Evolutionary conservation across 2,888 invertebrate genomes (phyloP).

Genomic region (Apamea sordens): DNA sequence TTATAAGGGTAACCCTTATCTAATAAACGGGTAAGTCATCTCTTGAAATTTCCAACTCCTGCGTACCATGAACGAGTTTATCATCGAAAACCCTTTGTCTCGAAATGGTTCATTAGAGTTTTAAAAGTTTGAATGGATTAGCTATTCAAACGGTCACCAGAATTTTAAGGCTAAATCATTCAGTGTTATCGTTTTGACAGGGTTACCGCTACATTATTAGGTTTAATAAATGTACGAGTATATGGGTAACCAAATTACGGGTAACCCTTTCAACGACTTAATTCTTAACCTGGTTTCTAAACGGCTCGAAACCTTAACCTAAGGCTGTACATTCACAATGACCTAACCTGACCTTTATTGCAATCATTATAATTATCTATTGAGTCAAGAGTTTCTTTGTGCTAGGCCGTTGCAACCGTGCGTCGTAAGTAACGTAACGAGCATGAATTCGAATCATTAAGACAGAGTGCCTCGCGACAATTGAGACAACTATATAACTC

Average conservation of each 20-base stretch:
- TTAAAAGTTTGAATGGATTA: background rate
- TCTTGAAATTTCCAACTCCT: background rate
- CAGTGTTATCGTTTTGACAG: background rate
- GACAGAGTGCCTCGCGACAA: conserved; percentile 80
- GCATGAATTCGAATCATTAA: conserved; percentile 79
- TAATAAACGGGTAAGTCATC: background rate
- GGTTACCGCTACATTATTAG: background rate
- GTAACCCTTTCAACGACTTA: background rate
- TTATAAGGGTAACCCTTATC: background rate
- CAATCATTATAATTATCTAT: conserved; percentile 54
- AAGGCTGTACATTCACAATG: conserved; percentile 53
- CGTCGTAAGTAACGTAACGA: conserved; percentile 66
- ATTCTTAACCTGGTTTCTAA: conserved; percentile 26
- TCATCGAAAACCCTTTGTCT: background rate
- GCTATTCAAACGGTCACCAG: background rate
- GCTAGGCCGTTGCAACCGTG: conserved; percentile 31
- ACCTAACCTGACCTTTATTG: conserved; percentile 59
- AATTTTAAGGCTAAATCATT: background rate
- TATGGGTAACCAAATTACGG: no score
- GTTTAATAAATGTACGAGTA: background rate
- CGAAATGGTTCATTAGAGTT: background rate
- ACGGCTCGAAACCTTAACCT: conserved; percentile 51
- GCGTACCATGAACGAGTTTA: no score
- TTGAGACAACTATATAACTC: conserved; percentile 80
- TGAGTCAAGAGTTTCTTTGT: conserved; percentile 49